These are phyloP conservation scores for Tyrophagus putrescentiae DNA, from an alignment of 1,140 invertebrate species.

Conservation along the genomic window DNA sequence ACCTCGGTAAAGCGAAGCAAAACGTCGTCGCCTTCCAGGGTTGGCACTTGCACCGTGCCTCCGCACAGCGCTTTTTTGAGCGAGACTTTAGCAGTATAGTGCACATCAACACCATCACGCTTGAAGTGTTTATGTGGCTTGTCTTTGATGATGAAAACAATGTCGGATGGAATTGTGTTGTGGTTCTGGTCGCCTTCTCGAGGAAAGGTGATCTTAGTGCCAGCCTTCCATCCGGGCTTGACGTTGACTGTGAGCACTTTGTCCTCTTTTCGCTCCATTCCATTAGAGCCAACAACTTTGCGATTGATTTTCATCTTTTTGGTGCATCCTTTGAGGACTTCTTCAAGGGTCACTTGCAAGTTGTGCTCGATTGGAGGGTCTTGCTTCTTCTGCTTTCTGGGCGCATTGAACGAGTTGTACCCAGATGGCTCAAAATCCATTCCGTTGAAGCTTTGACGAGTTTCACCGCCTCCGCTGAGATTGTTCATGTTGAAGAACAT, in stretches of 20 bases:
- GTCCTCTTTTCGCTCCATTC: conserved; percentile 72
- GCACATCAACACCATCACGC: conserved; percentile 83
- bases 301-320: conserved; percentile 99
- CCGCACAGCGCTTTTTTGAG: conserved; percentile 86
- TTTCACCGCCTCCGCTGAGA: neutral
- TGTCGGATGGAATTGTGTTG: conserved; percentile 93
- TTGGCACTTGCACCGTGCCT: conserved; percentile 72
- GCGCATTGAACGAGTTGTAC: neutral
- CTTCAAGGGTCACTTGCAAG: conserved; percentile 76
- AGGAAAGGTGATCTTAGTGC: conserved; percentile 97
- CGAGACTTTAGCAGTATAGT: conserved; percentile 74
- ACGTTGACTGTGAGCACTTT: conserved; percentile 96
- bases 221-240: conserved; percentile 97
- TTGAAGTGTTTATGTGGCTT: conserved; percentile 87
- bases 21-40: conserved; percentile 67
- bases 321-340: conserved; percentile 77
- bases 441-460: neutral
- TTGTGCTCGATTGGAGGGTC: conserved; percentile 93
- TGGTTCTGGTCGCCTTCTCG: conserved; percentile 91
- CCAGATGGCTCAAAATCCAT: neutral
- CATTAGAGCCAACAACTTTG: conserved; percentile 67
- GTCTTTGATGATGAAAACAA: conserved; percentile 96
- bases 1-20: conserved; percentile 63
- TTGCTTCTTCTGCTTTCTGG: conserved; percentile 37
- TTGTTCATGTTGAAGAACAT: conserved; percentile 43